A percentile compares a stretch with the other conserved stretches of the same genome.
These are phyloP conservation scores for Sarcophaga peregrina DNA, from an alignment of 1,140 invertebrate species.

Conservation along the genomic window DNA sequence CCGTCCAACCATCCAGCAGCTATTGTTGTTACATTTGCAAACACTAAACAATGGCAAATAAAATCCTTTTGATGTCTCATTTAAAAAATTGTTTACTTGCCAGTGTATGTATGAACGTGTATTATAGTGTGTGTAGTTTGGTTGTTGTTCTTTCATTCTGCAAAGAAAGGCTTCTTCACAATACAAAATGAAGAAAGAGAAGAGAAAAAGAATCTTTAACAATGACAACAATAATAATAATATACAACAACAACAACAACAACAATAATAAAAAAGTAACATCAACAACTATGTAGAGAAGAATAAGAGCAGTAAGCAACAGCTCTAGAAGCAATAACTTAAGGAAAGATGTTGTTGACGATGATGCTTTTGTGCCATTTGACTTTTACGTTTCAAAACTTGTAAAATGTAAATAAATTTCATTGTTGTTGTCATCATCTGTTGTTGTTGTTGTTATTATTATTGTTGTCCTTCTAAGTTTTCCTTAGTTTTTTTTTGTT, in stretches of 20 bases:
- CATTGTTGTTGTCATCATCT: neutral
- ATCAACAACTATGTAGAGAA: too few species aligned
- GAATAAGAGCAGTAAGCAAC: too few species aligned
- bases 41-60: slow-evolving; percentile 41
- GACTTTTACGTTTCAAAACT: neutral
- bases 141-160: neutral
- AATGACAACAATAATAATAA: slow-evolving; percentile 28
- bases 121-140: neutral
- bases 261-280: neutral
- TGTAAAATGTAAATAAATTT: neutral
- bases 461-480: too few species aligned
- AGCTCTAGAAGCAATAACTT: neutral
- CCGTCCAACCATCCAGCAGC: neutral
- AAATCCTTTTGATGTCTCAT: slow-evolving; percentile 45
- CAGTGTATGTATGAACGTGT: neutral
- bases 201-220: neutral
- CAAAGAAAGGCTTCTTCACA: neutral
- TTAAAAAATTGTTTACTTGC: slow-evolving; percentile 10
- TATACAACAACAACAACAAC: neutral
- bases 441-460: neutral
- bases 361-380: slow-evolving; percentile 16
- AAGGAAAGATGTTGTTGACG: slow-evolving; percentile 26
- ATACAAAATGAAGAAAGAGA: neutral
- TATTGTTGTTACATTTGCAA: slow-evolving; percentile 14
- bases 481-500: too few species aligned